Conservation (phyloP, 2,797 vertebrate species). For the Anguilla marmorata region DNA sequence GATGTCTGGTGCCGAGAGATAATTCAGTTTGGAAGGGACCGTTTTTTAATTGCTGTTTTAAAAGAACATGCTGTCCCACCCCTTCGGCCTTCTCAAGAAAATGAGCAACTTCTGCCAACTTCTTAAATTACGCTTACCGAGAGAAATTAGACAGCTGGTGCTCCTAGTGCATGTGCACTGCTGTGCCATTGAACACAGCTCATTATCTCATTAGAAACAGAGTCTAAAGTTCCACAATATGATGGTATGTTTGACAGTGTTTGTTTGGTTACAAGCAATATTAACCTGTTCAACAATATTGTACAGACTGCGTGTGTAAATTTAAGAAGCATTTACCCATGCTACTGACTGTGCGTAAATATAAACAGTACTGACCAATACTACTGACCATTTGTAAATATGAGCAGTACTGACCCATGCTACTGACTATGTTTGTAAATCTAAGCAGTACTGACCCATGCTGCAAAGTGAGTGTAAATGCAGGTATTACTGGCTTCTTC, state of each 20-base stretch:
- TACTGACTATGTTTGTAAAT: not conserved
- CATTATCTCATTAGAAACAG: not conserved
- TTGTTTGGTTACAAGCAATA: conserved; percentile 14
- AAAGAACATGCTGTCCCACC: not conserved
- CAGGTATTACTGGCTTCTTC: conserved; percentile 63
- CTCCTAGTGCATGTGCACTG: no score
- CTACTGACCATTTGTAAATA: not conserved
- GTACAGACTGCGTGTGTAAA: no score
- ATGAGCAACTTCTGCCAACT: not conserved
- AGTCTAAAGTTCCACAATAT: not conserved
- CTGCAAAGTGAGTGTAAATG: not conserved
- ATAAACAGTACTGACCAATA: conserved; percentile 68
- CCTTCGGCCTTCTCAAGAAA: not conserved
- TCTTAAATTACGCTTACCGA: not conserved
- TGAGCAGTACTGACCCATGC: not conserved
- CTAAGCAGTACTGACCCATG: not conserved
- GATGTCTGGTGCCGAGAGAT: not conserved
- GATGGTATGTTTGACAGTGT: not conserved
- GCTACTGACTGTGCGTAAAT: not conserved
- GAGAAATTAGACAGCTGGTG: not conserved
- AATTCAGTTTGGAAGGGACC: not conserved
- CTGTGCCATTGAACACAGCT: not conserved
- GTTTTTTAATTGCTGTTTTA: not conserved
- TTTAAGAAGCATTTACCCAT: no score
- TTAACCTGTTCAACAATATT: conserved; percentile 71